Evolutionary conservation across 2,113 vertebrate genomes (phyloP).

Genomic region (Limanda limanda): DNA sequence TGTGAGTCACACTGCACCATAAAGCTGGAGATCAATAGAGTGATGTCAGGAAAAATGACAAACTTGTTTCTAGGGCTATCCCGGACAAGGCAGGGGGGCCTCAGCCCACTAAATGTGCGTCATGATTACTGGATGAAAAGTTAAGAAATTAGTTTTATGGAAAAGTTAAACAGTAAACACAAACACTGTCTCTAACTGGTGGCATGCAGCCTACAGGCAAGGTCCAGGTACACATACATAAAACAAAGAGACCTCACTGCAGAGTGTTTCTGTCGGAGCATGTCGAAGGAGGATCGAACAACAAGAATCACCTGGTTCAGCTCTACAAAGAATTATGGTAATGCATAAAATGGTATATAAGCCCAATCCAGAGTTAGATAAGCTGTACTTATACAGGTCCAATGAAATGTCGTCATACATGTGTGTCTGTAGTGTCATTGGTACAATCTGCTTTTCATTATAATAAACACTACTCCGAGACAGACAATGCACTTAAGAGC

Average conservation of each 20-base stretch:
- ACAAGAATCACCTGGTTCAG: not conserved
- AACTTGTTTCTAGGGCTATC: not conserved
- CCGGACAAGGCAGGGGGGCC: not conserved
- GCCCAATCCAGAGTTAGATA: no score
- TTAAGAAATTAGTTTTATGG: not conserved
- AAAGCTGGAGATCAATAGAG: constrained; percentile 37
- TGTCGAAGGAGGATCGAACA: not conserved
- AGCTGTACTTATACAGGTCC: no score
- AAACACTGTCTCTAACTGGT: not conserved
- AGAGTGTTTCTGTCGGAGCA: not conserved
- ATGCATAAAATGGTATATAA: no score
- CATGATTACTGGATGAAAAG: not conserved
- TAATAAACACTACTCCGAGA: no score
- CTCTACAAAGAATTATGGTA: no score
- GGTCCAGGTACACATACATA: not conserved
- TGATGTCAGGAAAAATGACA: not conserved
- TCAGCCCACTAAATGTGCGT: not conserved
- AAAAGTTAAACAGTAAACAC: not conserved
- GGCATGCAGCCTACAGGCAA: not conserved
- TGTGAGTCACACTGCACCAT: constrained; percentile 59
- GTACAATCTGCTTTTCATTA: no score
- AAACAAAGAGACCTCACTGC: not conserved
- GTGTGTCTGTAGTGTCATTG: no score
- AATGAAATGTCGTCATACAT: no score
- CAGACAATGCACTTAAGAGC: no score